Evolutionary conservation across 2,888 invertebrate genomes (phyloP).

Genomic region (Megaustenia siamemsis): DNA sequence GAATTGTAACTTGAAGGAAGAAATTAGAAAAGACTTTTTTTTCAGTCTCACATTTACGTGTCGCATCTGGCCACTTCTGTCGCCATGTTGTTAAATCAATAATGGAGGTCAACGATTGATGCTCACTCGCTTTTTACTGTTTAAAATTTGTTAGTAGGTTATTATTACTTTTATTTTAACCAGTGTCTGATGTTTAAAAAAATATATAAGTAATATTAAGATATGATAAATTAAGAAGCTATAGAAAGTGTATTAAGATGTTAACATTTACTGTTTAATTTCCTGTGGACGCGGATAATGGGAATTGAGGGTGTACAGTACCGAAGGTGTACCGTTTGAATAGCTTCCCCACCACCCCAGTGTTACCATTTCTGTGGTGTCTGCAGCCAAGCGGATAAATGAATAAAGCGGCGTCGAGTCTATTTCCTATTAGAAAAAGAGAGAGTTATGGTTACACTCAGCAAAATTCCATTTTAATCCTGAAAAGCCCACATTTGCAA

Average conservation of each 20-base stretch:
- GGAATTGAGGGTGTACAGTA: no score
- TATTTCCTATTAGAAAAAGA: no score
- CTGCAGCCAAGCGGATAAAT: no score
- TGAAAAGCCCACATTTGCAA: no score
- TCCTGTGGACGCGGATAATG: background rate
- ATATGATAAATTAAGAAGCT: background rate
- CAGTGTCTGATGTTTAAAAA: background rate
- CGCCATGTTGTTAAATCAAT: slow-evolving; percentile 51
- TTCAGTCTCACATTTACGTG: slow-evolving; percentile 13
- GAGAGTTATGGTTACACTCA: no score
- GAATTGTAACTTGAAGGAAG: background rate
- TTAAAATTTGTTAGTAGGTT: slow-evolving; percentile 8
- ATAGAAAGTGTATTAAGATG: background rate
- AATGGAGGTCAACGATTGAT: slow-evolving; percentile 51
- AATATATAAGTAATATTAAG: background rate
- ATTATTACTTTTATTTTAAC: background rate
- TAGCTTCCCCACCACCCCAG: no score
- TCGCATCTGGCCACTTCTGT: slow-evolving; percentile 34
- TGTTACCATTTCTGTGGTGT: no score
- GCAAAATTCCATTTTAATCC: no score
- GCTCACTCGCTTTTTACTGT: background rate
- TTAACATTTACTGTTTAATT: background rate
- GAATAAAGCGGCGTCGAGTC: no score
- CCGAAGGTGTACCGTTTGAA: no score
- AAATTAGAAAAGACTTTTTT: background rate